Evolutionary conservation across 2,113 vertebrate species (phyloP), one percentile per base, ranked within the genome.

Genomic region (Crotophaga sulcirostris): DNA sequence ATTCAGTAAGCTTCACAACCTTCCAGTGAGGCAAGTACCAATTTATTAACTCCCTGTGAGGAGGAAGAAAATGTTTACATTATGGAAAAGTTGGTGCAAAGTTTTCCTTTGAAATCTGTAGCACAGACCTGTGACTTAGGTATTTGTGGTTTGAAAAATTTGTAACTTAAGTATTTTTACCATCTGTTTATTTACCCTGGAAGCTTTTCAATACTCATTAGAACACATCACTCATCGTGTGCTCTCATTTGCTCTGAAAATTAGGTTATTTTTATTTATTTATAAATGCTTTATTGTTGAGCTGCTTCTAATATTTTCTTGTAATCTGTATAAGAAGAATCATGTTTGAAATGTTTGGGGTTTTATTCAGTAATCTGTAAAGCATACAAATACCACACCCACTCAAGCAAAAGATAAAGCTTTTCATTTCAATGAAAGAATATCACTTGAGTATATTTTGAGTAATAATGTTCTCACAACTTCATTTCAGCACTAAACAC

Each of bases 171-270:
- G 69, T 87, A 86, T 92, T 92, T 95, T 94, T 82, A 87, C 81
- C 81, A 56, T 78, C 77, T 91, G 62, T 79, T 94, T 94, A 82
- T 95, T 95, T 94, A 92, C 44, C 47, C n/a, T 92, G 87, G 68
- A 94, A 92, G 47, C 21, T 64, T 92, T 95, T 91, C 75, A 87
- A 45, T 34, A 33, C 73, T 78, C 73, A 45, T 89, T 64, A 94
- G 40, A 94, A 40, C 34, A 72, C 31, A 84, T 94, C 60, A 86
- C 56, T 95, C 90, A 85, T 88, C 72, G 2, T 20, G 26, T 0
- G 0, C 15, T 63, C 66, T 81, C 58, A 75, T 84, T 95, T 91
- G 36, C 77, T 84, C 49, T 79, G 44, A 94, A 94, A 94, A 76
- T 85, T 82, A 85, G 62, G 56, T 64, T 36, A 24, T 73, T 66